Evolutionary conservation across 37 sponge, comb jelly and placozoan genomes (phyloP).

Genomic region (Hormiphora californensis): DNA sequence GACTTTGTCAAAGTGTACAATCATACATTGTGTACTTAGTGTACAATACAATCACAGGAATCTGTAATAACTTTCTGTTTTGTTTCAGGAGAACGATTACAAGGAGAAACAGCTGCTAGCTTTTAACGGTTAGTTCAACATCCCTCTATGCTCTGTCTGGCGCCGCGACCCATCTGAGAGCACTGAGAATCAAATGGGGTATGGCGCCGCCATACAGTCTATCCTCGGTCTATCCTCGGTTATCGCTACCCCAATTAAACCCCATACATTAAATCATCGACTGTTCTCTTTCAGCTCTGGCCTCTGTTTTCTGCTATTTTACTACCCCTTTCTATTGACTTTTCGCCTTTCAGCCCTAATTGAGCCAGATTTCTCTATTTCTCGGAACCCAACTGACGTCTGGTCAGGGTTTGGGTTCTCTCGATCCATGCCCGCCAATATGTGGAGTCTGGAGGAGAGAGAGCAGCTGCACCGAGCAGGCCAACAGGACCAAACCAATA

Average conservation of each 20-base stretch:
- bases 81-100: slow-evolving; percentile 19
- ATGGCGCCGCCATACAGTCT: too few species aligned
- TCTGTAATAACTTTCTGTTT: not conserved
- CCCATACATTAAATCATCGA: too few species aligned
- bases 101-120: slow-evolving; percentile 28
- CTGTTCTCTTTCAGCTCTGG: too few species aligned
- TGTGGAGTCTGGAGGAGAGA: not conserved
- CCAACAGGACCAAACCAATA: not conserved
- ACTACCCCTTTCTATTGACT: too few species aligned
- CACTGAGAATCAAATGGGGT: too few species aligned
- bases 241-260: too few species aligned
- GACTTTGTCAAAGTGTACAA: too few species aligned
- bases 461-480: not conserved
- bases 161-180: too few species aligned
- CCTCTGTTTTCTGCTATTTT: too few species aligned
- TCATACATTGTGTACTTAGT: too few species aligned
- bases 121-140: not conserved
- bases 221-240: too few species aligned
- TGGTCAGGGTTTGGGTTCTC: slow-evolving; percentile 34
- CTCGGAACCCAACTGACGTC: slow-evolving; percentile 15
- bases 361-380: slow-evolving; percentile 20
- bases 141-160: not conserved
- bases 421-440: not conserved
- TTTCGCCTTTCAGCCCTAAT: not conserved
- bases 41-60: too few species aligned